Percentiles rank a stretch among this genome's conserved stretches.
These are phyloP conservation scores for Bambusicola thoracicus DNA, from an alignment of 2,113 vertebrate species.

Conservation along the genomic window DNA sequence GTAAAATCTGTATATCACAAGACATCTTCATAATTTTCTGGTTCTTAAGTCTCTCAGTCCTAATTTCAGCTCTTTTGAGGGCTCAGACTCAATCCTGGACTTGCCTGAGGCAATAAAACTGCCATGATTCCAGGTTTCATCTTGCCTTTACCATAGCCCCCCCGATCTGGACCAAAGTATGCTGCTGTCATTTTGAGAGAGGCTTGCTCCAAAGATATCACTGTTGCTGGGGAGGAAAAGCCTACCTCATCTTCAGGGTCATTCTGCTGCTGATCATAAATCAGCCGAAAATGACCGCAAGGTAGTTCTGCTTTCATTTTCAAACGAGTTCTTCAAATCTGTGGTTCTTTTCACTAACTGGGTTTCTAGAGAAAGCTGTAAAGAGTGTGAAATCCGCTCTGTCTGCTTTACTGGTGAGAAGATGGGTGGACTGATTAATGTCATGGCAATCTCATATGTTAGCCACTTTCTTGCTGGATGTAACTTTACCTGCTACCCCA, in stretches of 20 bases:
- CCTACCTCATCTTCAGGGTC: not conserved
- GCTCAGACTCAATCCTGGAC: not conserved
- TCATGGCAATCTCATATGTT: not conserved
- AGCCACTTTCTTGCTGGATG: not conserved
- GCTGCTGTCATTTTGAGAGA: not conserved
- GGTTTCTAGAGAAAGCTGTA: not conserved
- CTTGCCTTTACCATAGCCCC: not conserved
- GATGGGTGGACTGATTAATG: not conserved
- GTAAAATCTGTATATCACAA: not conserved
- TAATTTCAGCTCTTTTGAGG: not conserved
- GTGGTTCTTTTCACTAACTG: not conserved
- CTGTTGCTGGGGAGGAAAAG: not conserved
- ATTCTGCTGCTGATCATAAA: not conserved
- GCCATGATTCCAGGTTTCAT: not conserved
- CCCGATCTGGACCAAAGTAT: not conserved
- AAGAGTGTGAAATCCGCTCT: not conserved
- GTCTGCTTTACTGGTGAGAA: not conserved
- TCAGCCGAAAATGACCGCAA: not conserved
- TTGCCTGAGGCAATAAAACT: not conserved
- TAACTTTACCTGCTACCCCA: not conserved
- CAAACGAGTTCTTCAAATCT: not conserved
- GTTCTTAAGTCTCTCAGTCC: not conserved
- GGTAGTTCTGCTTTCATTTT: not conserved
- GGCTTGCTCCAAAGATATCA: not conserved
- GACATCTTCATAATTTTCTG: not conserved